Evolutionary conservation across 2,888 invertebrate genomes (phyloP).

Genomic region (Clivina fossor): DNA sequence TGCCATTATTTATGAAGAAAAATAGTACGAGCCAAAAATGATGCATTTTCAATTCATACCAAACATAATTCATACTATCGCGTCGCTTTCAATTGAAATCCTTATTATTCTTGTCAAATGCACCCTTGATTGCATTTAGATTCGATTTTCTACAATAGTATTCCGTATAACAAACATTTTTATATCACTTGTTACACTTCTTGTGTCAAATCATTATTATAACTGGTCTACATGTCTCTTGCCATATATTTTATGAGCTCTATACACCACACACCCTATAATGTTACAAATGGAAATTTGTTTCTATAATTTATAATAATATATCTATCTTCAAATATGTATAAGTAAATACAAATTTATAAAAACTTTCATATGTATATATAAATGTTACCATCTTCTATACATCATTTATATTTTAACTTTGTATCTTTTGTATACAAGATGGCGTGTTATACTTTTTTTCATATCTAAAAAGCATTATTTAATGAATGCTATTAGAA

Average conservation of each 20-base stretch:
- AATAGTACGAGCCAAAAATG: constrained; percentile 23
- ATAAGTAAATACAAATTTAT: not conserved
- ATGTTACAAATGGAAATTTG: too few relatives aligned
- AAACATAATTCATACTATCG: constrained; percentile 28
- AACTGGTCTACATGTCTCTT: constrained; percentile 18
- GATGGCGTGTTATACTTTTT: too few relatives aligned
- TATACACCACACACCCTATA: constrained; percentile 2
- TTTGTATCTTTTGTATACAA: too few relatives aligned
- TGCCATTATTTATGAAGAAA: constrained; percentile 19
- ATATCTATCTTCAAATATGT: not conserved
- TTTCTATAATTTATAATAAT: too few relatives aligned
- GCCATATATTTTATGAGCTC: constrained; percentile 9
- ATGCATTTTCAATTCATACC: constrained; percentile 21
- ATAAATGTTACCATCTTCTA: too few relatives aligned
- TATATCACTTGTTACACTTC: constrained; percentile 22
- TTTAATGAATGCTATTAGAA: too few relatives aligned
- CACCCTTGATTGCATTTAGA: not conserved
- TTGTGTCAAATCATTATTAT: constrained; percentile 25
- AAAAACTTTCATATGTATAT: too few relatives aligned
- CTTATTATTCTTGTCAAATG: not conserved
- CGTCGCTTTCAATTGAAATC: not conserved
- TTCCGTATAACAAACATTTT: not conserved
- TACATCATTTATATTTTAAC: too few relatives aligned
- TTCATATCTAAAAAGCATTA: too few relatives aligned
- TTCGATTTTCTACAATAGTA: not conserved